Evolutionary conservation across 2,113 vertebrate species (phyloP).

Genomic region (Scopus umbretta): DNA sequence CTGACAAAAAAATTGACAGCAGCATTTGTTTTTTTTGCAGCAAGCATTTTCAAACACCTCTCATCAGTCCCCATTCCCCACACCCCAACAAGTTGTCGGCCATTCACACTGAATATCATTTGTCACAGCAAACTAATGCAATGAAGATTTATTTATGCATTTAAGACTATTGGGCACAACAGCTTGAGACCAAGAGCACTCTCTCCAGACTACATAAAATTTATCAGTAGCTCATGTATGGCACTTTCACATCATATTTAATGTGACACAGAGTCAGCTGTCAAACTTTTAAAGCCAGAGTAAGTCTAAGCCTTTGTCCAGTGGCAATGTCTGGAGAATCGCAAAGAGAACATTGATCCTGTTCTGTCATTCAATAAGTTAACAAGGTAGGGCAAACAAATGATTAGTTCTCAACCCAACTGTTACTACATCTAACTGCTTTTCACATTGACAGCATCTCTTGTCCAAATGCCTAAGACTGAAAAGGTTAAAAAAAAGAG

Average conservation of each 20-base stretch:
- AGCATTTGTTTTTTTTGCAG: background rate
- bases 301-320: background rate
- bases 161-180: background rate
- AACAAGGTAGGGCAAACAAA: background rate
- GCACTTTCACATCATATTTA: slow-evolving; percentile 16
- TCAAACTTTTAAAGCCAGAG: background rate
- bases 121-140: background rate
- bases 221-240: slow-evolving; percentile 5
- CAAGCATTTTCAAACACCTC: background rate
- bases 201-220: background rate
- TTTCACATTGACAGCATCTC: background rate
- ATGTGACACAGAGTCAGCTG: background rate
- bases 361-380: background rate
- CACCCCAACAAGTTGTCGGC: background rate
- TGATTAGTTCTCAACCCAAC: background rate
- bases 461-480: background rate
- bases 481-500: background rate
- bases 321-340: background rate
- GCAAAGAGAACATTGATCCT: background rate
- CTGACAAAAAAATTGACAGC: background rate
- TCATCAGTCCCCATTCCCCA: background rate
- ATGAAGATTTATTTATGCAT: background rate
- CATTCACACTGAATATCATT: background rate
- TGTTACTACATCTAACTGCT: background rate
- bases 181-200: background rate